These are phyloP conservation scores for Lycodopsis pacificus DNA, from an alignment of 2,797 vertebrate genomes.

Conservation along the genomic window DNA sequence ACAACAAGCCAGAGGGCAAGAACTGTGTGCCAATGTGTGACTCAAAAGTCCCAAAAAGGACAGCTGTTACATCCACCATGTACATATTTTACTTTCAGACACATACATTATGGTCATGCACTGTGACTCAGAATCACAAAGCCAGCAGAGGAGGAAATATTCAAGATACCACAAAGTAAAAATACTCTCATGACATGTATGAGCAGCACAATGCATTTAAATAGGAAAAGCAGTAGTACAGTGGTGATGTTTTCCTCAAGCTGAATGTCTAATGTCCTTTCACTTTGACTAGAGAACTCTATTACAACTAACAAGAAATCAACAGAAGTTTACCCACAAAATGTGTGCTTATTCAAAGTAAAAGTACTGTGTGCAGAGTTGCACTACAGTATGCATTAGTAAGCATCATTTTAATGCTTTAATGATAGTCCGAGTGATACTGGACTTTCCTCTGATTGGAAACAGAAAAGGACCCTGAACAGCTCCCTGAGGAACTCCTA, in stretches of 20 bases:
- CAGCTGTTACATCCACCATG: not conserved
- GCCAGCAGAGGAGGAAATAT: not conserved
- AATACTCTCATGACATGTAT: not conserved
- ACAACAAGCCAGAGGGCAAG: slow-evolving; percentile 35
- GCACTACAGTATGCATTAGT: not conserved
- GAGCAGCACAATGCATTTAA: not conserved
- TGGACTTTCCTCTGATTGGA: not conserved
- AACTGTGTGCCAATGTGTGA: slow-evolving; percentile 1
- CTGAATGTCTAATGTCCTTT: not conserved
- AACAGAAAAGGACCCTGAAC: slow-evolving; percentile 8
- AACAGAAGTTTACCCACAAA: not conserved
- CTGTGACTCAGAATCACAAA: slow-evolving; percentile 3
- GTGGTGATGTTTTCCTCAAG: not conserved
- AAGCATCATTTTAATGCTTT: not conserved
- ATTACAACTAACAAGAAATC: not conserved
- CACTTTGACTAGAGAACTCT: not conserved
- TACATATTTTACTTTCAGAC: not conserved
- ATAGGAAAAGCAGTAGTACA: not conserved
- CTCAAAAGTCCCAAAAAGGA: slow-evolving; percentile 1
- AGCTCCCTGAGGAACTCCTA: slow-evolving; percentile 11
- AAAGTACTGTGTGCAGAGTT: not conserved
- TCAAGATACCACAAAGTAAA: not conserved
- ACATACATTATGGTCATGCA: not conserved
- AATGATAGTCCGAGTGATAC: not conserved
- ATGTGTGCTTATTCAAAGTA: not conserved